Conservation (phyloP, 2,888 invertebrate species). For the Chouioia cunea region DNA sequence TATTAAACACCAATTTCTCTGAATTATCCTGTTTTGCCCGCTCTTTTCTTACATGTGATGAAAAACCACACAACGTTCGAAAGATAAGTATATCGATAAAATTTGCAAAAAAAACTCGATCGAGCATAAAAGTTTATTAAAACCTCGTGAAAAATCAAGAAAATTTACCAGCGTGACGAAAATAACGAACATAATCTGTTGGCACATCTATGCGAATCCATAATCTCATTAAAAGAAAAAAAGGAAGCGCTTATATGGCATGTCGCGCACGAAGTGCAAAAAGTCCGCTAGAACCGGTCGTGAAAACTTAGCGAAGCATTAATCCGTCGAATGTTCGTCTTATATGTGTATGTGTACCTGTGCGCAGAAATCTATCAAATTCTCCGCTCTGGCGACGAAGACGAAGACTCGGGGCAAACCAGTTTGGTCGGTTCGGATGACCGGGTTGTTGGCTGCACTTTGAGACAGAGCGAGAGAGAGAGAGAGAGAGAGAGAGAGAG, state of each 20-base stretch:
- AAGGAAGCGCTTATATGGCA: neutral
- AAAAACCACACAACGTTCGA: no score
- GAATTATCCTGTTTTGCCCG: no score
- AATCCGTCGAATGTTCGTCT: no score
- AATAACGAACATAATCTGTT: neutral
- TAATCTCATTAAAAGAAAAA: neutral
- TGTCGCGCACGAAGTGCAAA: neutral
- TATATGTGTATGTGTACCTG: neutral
- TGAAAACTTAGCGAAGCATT: no score
- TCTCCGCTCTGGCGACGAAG: slow-evolving; percentile 50
- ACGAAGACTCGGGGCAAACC: slow-evolving; percentile 55
- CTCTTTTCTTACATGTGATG: no score
- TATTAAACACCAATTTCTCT: no score
- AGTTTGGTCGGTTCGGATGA: slow-evolving; percentile 64
- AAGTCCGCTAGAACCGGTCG: neutral
- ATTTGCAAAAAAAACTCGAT: no score
- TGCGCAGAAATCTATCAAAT: slow-evolving; percentile 66
- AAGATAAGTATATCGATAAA: no score
- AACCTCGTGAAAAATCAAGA: neutral
- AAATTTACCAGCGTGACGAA: neutral
- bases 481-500: slow-evolving; percentile 18
- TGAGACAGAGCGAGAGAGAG: slow-evolving; percentile 17
- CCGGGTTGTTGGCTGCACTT: slow-evolving; percentile 30
- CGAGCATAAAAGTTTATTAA: no score
- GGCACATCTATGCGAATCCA: neutral